These are phyloP conservation scores for Semibalanus balanoides DNA, from an alignment of 1,140 invertebrate genomes.

Conservation along the genomic window DNA sequence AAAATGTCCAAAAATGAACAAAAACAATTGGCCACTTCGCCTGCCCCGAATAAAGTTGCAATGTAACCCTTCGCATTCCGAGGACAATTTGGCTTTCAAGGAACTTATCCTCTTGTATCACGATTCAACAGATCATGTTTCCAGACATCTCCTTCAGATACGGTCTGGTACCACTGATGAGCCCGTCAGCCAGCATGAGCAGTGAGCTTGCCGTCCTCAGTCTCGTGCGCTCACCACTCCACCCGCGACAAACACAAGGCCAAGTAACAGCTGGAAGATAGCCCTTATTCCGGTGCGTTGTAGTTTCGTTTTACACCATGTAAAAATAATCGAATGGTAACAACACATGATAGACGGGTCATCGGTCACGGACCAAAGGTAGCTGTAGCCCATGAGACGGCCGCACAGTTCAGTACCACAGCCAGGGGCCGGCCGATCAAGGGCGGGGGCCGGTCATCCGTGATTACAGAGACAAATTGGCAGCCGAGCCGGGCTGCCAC, in stretches of 20 bases:
- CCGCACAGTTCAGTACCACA: neutral
- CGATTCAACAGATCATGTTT: too few relatives aligned
- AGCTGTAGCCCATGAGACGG: neutral
- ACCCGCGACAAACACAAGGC: neutral
- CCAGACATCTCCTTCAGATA: too few relatives aligned
- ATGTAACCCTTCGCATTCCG: too few relatives aligned
- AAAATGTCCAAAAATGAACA: too few relatives aligned
- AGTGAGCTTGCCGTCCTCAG: too few relatives aligned
- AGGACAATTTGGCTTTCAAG: too few relatives aligned
- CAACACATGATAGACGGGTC: neutral
- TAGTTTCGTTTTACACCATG: neutral
- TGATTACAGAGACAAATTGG: neutral
- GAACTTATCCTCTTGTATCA: too few relatives aligned
- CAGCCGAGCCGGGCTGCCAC: neutral
- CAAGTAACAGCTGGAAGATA: neutral
- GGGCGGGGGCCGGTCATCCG: neutral
- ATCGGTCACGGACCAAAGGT: neutral
- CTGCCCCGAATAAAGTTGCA: too few relatives aligned
- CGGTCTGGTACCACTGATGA: too few relatives aligned
- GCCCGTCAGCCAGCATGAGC: too few relatives aligned
- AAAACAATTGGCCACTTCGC: too few relatives aligned
- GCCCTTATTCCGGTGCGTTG: neutral
- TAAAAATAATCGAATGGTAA: slow-evolving; percentile 3
- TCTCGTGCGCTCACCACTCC: neutral
- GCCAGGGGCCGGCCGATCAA: neutral